Base-by-base conservation (phyloP, 2,797 vertebrate species). In the Coregonus sp. region DNA sequence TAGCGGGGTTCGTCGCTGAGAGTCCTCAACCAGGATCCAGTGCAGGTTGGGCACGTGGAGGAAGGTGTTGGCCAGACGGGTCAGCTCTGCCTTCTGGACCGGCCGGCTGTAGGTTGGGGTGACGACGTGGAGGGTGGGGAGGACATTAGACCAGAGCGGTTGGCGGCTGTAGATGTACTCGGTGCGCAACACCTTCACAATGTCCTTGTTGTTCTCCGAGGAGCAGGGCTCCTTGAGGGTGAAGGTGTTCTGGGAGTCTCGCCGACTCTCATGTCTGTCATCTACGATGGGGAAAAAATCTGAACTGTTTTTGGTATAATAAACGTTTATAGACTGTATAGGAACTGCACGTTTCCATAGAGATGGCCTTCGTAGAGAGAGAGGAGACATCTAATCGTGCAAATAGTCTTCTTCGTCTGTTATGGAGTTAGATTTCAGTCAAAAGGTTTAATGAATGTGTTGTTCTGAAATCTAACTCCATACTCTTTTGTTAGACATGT, bases 21-120 rank as follows among this genome's bases (percentile, higher is more conserved):
- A 86, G 79, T 95, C 94, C 83, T 95, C 93, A 87, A 96, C 94
- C 68, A 95, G 80, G 63, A 95, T 91, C 95, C 95, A 94, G 90
- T 95, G 93, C 61, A 95, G 90, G 80, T 93, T 93, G 72, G 93
- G 85, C 25, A 96, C 89, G 0, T 94, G 92, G 69, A 94, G 93
- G 76, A 95, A 88, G 1, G 95, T 95, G 90, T 95, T 94, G 29
- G 92, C 87, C 79, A 95, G 86, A 3, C 94, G 93, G 0, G 93
- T 94, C 78, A 96, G 92, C 86, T 96, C 94, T 1, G 94, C 94
- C 82, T 95, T 94, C 87, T 96, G 94, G 71, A 94, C 92, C 0
- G 90, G 89, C 7, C 94, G 86, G 75, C 87, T 88, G 88, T 94
- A 95, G 73, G 94, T 95, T 69, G 94, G 94, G 0, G 94, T 95